Base-by-base conservation (phyloP, 2,113 vertebrate genomes). In the Motacilla alba region DNA sequence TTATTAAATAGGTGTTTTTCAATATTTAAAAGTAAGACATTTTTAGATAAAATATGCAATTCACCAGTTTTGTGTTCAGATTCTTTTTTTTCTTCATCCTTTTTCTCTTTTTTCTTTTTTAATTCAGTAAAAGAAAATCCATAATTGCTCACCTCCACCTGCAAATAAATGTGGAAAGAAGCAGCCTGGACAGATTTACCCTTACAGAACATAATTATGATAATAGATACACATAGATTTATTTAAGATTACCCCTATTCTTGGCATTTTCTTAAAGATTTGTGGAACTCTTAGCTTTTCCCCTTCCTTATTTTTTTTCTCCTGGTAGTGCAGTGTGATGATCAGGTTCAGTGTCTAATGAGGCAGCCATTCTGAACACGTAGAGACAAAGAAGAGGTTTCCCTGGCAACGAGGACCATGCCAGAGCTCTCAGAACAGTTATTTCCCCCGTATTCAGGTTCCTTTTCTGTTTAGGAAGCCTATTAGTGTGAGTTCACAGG, bases 321-420 rank as follows among this genome's bases (percentile, higher is more conserved):
- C 30, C 18, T 66, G 4, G 6, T 44, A 89, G 68, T 80, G 82
- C 85, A 95, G 94, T 90, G 30, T 79, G 95, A 95, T 93, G 94
- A 90, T 97, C 91, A 95, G 95, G 95, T 94, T 97, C 95, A 96
- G 92, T 81, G 89, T 96, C 97, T 98, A 98, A 98, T 94, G 97
- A 98, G 89, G 95, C 94, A 97, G 96, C 96, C 97, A 98, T 98
- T 98, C 98, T 80, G 96, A 97, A 98, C 98, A 98, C 98, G 97
- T 98, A 98, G 97, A 97, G 97, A 98, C 97, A 98, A 98, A 98
- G 98, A 97, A 50, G 96, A 97, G 96, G 98, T 98, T 98, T 98
- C 98, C 98, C 67, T 98, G 96, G 98, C 98, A 98, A 98, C 98
- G 7, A 89, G 94, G 91, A 90, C 96, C 97, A 97, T 97, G 96